phyloP scores from a whole-genome alignment of 2,113 vertebrate genomes.

The Propithecus coquereli region DNA sequence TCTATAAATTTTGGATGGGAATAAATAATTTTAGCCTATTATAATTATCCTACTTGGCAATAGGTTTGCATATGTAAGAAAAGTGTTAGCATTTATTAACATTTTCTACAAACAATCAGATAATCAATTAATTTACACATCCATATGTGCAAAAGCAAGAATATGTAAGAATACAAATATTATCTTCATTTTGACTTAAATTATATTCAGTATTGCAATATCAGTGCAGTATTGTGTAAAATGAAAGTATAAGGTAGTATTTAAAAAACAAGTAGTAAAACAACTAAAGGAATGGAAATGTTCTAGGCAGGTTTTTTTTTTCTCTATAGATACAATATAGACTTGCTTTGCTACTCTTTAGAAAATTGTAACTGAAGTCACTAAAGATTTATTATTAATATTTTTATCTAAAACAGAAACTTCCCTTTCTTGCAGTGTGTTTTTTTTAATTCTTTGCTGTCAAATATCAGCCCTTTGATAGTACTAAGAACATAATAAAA shows the following conservation, averaged over 20 bases:
- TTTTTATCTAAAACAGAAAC: neutral
- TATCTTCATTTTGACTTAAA: neutral
- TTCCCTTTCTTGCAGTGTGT: neutral
- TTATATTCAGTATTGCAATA: neutral
- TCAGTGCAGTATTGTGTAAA: neutral
- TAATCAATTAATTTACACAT: neutral
- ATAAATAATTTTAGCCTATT: neutral
- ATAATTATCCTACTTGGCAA: neutral
- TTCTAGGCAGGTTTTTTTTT: neutral
- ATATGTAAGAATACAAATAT: neutral
- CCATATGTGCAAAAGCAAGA: neutral
- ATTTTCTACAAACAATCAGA: neutral
- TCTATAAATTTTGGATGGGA: neutral
- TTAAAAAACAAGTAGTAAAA: neutral
- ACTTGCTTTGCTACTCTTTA: neutral
- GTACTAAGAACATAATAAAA: slow-evolving; percentile 31
- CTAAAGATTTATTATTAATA: neutral
- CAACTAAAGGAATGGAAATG: neutral
- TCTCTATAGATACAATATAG: neutral
- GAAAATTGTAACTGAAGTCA: slow-evolving; percentile 30
- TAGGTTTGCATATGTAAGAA: neutral
- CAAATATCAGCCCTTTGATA: slow-evolving; percentile 37
- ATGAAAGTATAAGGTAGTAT: neutral
- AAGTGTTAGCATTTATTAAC: neutral
- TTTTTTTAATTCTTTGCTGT: neutral